Percentiles rank a stretch among this genome's conserved stretches.
Conservation (phyloP, 64 coral and sea anemone species). For the Montipora efflorescens region DNA sequence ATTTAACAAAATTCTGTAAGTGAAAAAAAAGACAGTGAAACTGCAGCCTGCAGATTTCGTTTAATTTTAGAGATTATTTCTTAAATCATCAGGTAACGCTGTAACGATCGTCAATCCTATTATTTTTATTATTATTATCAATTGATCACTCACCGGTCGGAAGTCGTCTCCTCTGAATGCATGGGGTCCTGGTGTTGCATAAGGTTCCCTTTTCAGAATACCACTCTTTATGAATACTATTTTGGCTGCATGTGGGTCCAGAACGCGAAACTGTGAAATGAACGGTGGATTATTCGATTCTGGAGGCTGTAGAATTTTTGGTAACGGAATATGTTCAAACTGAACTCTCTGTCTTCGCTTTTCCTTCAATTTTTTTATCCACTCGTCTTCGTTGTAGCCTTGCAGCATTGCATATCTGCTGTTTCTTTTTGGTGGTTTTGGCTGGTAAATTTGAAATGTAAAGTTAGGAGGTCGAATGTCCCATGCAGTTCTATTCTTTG, state of each 20-base stretch:
- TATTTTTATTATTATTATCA: background rate
- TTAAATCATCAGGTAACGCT: no score
- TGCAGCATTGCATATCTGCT: constrained; percentile 75
- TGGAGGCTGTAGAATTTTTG: constrained; percentile 79
- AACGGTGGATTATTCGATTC: constrained; percentile 60
- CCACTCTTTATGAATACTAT: constrained; percentile 77
- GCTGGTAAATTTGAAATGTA: constrained; percentile 84
- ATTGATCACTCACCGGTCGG: constrained; percentile 81
- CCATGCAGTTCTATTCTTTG: constrained; percentile 72
- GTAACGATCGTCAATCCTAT: no score
- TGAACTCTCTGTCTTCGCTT: constrained; percentile 63
- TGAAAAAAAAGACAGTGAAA: no score
- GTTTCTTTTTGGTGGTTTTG: constrained; percentile 78
- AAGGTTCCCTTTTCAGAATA: constrained; percentile 66
- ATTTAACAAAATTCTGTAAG: no score
- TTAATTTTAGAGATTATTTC: no score
- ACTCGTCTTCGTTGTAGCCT: constrained; percentile 71
- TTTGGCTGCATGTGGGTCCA: constrained; percentile 71
- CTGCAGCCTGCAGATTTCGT: no score
- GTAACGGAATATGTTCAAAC: constrained; percentile 75
- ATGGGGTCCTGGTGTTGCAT: constrained; percentile 78
- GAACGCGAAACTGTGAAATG: constrained; percentile 69
- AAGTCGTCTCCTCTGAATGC: constrained; percentile 93
- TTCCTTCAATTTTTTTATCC: constrained; percentile 63
- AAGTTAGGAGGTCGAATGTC: constrained; percentile 86